phyloP scores from a whole-genome alignment of 2,113 vertebrate genomes.

The Arizona elegans region DNA sequence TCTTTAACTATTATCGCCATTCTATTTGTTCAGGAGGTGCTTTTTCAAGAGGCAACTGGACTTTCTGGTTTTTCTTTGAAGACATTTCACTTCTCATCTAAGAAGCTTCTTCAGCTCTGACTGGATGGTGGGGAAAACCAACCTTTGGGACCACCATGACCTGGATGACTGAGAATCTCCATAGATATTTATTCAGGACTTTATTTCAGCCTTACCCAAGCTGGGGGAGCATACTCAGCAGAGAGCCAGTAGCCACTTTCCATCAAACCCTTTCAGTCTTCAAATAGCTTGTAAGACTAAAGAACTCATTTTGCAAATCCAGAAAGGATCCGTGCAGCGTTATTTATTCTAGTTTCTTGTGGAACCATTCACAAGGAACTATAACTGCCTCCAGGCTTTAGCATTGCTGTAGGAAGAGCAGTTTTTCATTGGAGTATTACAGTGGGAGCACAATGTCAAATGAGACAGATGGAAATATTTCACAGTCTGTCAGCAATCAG shows the following conservation, averaged over 20 bases:
- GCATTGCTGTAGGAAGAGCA: too few relatives aligned
- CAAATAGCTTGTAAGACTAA: background rate
- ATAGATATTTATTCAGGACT: background rate
- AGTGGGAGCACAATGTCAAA: background rate
- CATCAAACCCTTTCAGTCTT: background rate
- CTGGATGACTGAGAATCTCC: too few relatives aligned
- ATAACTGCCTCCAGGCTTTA: background rate
- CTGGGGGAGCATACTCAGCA: background rate
- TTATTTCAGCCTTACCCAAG: background rate
- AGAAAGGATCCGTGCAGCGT: background rate
- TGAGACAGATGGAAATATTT: conserved; percentile 7
- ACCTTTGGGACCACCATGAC: too few relatives aligned
- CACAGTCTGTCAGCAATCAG: background rate
- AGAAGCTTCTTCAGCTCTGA: too few relatives aligned
- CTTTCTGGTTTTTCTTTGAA: too few relatives aligned
- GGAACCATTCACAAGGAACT: background rate
- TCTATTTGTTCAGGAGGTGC: background rate
- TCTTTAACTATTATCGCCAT: background rate
- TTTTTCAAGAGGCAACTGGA: too few relatives aligned
- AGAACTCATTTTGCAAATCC: background rate
- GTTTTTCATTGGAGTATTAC: background rate
- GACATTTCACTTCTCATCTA: too few relatives aligned
- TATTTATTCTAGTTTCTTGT: background rate
- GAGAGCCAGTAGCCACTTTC: background rate
- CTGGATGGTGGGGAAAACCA: too few relatives aligned